Evolutionary conservation across 2,797 vertebrate species (phyloP).

Genomic region (Myotis daubentonii): DNA sequence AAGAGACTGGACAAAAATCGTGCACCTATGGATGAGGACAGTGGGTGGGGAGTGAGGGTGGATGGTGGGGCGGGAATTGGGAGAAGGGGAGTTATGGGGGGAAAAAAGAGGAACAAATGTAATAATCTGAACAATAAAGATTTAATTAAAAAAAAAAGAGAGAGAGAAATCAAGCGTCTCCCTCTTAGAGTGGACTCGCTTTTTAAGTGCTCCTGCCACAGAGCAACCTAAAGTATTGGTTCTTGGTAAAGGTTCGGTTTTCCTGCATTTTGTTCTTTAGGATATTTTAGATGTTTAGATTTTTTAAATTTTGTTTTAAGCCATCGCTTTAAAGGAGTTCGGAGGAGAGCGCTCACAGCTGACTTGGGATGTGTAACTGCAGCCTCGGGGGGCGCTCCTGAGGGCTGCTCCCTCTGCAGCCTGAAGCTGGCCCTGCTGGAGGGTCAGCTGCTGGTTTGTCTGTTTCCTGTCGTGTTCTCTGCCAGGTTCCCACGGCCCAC

Average conservation of each 20-base stretch:
- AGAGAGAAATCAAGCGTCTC: neutral
- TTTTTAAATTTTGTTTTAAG: conserved; percentile 43
- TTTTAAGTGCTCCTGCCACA: neutral
- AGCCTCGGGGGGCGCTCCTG: conserved; percentile 1
- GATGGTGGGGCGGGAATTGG: no score
- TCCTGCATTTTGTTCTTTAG: conserved; percentile 56
- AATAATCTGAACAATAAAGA: no score
- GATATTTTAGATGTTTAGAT: conserved; percentile 52
- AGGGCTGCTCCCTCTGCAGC: neutral
- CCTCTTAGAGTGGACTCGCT: neutral
- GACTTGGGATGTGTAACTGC: conserved; percentile 52
- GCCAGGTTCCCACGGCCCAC: neutral
- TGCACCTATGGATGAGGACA: no score
- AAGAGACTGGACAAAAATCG: no score
- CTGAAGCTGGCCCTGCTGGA: neutral
- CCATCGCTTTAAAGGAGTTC: conserved; percentile 55
- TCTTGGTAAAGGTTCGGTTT: neutral
- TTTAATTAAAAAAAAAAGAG: no score
- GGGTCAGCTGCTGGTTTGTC: conserved; percentile 25
- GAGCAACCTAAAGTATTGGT: neutral
- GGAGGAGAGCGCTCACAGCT: conserved; percentile 20
- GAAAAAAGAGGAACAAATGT: no score
- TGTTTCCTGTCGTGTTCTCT: neutral
- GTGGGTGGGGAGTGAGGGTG: no score
- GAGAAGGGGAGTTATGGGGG: no score